Base-by-base conservation (phyloP, 2,888 invertebrate genomes). In the Gortyna flavago region DNA sequence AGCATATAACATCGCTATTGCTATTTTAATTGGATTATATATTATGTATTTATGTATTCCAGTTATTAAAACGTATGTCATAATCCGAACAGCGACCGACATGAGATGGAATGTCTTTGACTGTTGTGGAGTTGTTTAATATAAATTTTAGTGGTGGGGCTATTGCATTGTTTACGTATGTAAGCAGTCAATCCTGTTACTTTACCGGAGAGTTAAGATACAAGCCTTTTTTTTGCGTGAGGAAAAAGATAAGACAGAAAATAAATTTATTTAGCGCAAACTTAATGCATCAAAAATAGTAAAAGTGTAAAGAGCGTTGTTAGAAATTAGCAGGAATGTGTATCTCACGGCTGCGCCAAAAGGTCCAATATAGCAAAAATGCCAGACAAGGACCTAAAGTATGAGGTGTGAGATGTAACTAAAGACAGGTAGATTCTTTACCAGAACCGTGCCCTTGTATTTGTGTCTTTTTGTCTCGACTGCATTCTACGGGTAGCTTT, bases 1-100 rank as follows among this genome's bases (percentile, higher is more conserved):
- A 67, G 18, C 32, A 70, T 72, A 77, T 76, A 79, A 64, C 77
- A 66, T 80, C 41, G n/a, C 35, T 62, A 11, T 35, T 70, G 61
- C 65, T 65, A 64, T 75, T 75, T 70, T 87, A 83, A 87, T 86
- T 78, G 79, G 76, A 86, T 86, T 78, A 82, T 59, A 80, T 65
- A 70, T 74, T 72, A 64, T 81, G 70, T 81, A 81, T 84, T 78
- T 79, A 77, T 80, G 68, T 87, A 69, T 78, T 78, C 25, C 65
- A 77, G 69, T 85, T 87, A 76, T 77, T 82, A 32, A 70, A 79
- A 81, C 44, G 62, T 79, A 75, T 65, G 69, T 62, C 68, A 78
- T 77, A 76, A 77, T 79, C 67, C 62, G 41, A 59, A 80, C 62
- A 77, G 57, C 65, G 66, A 66, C 35, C 9, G 62, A 67, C 54